Evolutionary conservation across 2,888 invertebrate species (phyloP).

Genomic region (Steromphala cineraria): DNA sequence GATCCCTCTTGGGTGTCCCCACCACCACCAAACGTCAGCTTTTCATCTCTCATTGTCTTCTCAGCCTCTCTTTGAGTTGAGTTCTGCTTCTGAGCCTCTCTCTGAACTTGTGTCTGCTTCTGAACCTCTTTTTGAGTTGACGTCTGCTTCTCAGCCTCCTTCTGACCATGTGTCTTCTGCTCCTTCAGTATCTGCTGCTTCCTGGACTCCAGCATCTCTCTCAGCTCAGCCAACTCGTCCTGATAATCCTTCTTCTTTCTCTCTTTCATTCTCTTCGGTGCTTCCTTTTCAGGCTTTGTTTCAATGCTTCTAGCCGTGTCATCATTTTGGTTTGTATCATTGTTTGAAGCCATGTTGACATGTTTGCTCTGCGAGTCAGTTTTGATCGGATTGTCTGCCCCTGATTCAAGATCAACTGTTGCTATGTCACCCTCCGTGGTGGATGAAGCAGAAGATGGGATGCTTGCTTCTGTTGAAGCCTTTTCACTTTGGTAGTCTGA

Average conservation of each 20-base stretch:
- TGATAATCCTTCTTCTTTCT: neutral
- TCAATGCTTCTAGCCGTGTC: too few species aligned
- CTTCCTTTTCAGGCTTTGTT: neutral
- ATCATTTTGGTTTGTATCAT: too few species aligned
- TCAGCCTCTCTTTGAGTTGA: too few species aligned
- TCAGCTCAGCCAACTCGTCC: neutral
- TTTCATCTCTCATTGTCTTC: too few species aligned
- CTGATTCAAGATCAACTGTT: constrained; percentile 16
- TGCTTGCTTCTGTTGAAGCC: neutral
- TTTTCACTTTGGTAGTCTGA: neutral
- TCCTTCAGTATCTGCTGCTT: neutral
- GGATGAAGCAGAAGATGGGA: neutral
- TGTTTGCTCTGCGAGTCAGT: too few species aligned
- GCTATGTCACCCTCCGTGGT: neutral
- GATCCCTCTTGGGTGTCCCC: too few species aligned
- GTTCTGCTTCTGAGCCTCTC: neutral
- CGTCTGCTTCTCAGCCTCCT: neutral
- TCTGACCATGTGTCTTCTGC: neutral
- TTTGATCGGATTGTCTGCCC: neutral
- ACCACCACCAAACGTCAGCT: too few species aligned
- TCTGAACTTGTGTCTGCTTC: neutral
- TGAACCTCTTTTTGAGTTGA: neutral
- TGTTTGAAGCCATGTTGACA: too few species aligned
- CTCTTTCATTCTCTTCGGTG: neutral
- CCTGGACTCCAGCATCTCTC: neutral